Percentiles rank a stretch among this genome's conserved stretches.
Evolutionary conservation across 1,140 invertebrate genomes (phyloP).

Genomic region (Drosophila triauraria): DNA sequence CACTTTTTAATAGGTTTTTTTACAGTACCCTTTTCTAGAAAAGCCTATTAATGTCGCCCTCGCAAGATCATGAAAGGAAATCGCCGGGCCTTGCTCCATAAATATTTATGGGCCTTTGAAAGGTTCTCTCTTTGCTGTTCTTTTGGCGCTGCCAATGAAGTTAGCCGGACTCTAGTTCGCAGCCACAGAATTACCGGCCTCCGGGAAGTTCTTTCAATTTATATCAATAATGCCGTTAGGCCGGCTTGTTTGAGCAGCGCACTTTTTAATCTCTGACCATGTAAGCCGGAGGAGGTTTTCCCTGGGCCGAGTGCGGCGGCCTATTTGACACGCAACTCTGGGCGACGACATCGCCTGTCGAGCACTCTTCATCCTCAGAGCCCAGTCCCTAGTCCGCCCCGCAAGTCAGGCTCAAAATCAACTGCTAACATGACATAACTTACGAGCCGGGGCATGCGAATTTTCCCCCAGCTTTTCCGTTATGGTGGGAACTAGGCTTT

Average conservation of each 20-base stretch:
- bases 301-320: slow-evolving; percentile 34
- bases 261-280: slow-evolving; percentile 66
- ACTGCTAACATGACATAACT: slow-evolving; percentile 83
- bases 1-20: background rate
- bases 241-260: slow-evolving; percentile 45
- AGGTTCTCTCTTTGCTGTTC: slow-evolving; percentile 44
- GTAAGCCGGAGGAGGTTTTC: slow-evolving; percentile 12
- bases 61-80: slow-evolving; percentile 26
- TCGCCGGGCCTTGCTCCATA: slow-evolving; percentile 42
- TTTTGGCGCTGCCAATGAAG: slow-evolving; percentile 38
- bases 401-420: slow-evolving; percentile 64
- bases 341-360: slow-evolving; percentile 57
- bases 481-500: slow-evolving; percentile 55
- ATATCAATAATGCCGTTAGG: slow-evolving; percentile 76
- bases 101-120: slow-evolving; percentile 71
- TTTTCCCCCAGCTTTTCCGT: slow-evolving; percentile 39
- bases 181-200: slow-evolving; percentile 23
- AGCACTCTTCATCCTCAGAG: slow-evolving; percentile 17
- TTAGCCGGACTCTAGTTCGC: slow-evolving; percentile 31
- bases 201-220: slow-evolving; percentile 63
- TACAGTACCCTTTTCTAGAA: background rate
- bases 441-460: slow-evolving; percentile 71
- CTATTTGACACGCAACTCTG: slow-evolving; percentile 73
- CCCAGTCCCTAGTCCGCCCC: slow-evolving; percentile 22
- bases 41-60: slow-evolving; percentile 20